Conservation (phyloP, 2,888 invertebrate species). For the Drosophila neonasuta region DNA sequence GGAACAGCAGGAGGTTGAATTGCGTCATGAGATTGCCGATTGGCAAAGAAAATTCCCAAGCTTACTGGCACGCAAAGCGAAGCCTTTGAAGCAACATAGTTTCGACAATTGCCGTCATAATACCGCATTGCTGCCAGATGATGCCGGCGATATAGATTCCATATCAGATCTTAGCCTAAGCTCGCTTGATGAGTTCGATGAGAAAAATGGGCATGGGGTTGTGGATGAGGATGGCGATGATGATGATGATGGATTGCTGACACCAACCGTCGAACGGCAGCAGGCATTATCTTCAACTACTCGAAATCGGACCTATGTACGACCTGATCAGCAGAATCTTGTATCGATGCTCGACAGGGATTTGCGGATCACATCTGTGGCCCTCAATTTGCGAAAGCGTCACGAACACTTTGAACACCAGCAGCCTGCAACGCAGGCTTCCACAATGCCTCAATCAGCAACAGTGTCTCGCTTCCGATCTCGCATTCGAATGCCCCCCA, state of each 20-base stretch:
- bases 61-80: conserved; percentile 55
- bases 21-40: conserved; percentile 80
- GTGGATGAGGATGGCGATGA: conserved; percentile 62
- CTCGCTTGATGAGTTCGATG: conserved; percentile 69
- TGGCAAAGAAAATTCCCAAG: conserved; percentile 81
- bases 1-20: conserved; percentile 73
- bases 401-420: conserved; percentile 45
- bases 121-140: conserved; percentile 20
- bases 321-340: conserved; percentile 46
- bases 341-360: conserved; percentile 65
- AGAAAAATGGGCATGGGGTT: conserved; percentile 59
- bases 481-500: conserved; percentile 80
- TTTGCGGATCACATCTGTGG: conserved; percentile 71
- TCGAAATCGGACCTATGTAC: conserved; percentile 31
- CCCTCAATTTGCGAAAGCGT: conserved; percentile 69
- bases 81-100: conserved; percentile 53
- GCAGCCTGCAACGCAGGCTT: conserved; percentile 6
- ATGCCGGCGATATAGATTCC: conserved; percentile 65
- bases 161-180: conserved; percentile 77
- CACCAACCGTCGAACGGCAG: conserved; percentile 54
- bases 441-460: conserved; percentile 63
- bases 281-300: conserved; percentile 24
- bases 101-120: conserved; percentile 48
- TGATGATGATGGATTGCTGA: conserved; percentile 66
- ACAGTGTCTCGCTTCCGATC: conserved; percentile 49